A percentile compares a stretch with the other conserved stretches of the same genome.
phyloP scores from a whole-genome alignment of 1,140 invertebrate species.

The Zaprionus africanus region DNA sequence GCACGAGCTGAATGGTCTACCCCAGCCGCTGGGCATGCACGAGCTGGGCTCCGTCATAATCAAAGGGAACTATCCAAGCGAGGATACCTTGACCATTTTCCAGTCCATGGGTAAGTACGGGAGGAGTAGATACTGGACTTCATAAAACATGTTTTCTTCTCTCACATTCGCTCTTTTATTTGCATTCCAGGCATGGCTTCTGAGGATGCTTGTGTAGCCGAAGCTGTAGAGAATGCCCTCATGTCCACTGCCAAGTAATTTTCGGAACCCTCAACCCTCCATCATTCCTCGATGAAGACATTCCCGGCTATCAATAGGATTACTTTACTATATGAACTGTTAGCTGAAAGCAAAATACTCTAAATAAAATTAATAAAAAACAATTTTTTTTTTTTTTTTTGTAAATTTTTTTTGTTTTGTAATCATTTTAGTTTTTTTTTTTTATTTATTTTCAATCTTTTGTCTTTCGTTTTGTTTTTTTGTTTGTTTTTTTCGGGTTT shows the following conservation, averaged over 20 bases:
- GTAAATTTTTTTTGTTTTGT: slow-evolving; percentile 50
- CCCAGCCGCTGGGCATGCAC: slow-evolving; percentile 48
- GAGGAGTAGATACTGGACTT: too few relatives aligned
- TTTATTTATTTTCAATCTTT: slow-evolving; percentile 52
- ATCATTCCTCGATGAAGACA: neutral
- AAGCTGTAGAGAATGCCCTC: slow-evolving; percentile 56
- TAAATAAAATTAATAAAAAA: neutral
- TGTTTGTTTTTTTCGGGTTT: slow-evolving; percentile 29
- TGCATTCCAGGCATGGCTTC: slow-evolving; percentile 64
- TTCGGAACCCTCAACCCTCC: too few relatives aligned
- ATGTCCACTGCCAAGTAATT: slow-evolving; percentile 5
- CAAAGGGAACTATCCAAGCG: slow-evolving; percentile 25
- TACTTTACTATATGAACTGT: neutral
- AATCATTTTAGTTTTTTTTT: slow-evolving; percentile 59
- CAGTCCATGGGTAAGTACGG: slow-evolving; percentile 66
- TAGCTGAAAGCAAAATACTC: neutral
- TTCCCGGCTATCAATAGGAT: neutral
- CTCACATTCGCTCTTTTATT: neutral
- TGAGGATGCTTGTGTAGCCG: slow-evolving; percentile 73
- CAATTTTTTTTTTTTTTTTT: slow-evolving; percentile 31
- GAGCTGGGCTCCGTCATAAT: slow-evolving; percentile 84
- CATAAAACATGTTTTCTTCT: neutral
- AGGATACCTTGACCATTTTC: slow-evolving; percentile 51
- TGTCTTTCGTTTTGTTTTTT: slow-evolving; percentile 37
- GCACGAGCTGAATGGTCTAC: slow-evolving; percentile 74